These are phyloP conservation scores for Tetropium fuscum DNA, from an alignment of 2,888 invertebrate genomes.

Conservation along the genomic window DNA sequence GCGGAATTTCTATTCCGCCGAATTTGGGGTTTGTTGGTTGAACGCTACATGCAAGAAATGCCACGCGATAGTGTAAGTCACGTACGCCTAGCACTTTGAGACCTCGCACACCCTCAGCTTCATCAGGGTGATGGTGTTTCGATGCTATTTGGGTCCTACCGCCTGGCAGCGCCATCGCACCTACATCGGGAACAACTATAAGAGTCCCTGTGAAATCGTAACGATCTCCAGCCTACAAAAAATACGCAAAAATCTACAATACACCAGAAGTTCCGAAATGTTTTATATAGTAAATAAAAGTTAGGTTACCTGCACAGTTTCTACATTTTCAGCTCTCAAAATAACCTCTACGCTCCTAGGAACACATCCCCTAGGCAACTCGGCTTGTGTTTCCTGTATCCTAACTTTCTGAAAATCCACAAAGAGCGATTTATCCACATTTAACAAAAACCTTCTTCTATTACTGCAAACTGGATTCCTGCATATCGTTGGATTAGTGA, in stretches of 20 bases:
- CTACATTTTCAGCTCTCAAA: constrained; percentile 94
- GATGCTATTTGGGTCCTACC: constrained; percentile 86
- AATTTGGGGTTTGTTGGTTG: constrained; percentile 89
- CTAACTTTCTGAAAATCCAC: constrained; percentile 98
- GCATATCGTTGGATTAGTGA: constrained; percentile 95
- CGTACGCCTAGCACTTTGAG: constrained; percentile 84
- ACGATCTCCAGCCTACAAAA: constrained; percentile 74
- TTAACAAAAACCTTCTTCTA: constrained; percentile 88
- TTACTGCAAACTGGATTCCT: constrained; percentile 96
- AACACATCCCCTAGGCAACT: constrained; percentile 95
- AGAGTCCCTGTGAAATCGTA: constrained; percentile 96
- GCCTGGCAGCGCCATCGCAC: constrained; percentile 86
- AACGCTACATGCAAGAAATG: constrained; percentile 95
- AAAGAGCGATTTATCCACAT: constrained; percentile 94
- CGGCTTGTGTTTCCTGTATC: constrained; percentile 97
- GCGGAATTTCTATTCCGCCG: constrained; percentile 84
- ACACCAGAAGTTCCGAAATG: constrained; percentile 8
- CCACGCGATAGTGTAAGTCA: constrained; percentile 88
- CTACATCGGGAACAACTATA: constrained; percentile 97
- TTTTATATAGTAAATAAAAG: neutral
- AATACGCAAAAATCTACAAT: constrained; percentile 7
- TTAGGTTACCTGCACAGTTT: constrained; percentile 85
- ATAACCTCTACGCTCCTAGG: constrained; percentile 96
- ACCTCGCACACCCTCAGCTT: constrained; percentile 69
- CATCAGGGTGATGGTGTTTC: constrained; percentile 78